Percentiles rank a stretch among this genome's conserved stretches.
phyloP scores from a whole-genome alignment of 23 tunicate genomes.

The Aplidium turbinatum region DNA sequence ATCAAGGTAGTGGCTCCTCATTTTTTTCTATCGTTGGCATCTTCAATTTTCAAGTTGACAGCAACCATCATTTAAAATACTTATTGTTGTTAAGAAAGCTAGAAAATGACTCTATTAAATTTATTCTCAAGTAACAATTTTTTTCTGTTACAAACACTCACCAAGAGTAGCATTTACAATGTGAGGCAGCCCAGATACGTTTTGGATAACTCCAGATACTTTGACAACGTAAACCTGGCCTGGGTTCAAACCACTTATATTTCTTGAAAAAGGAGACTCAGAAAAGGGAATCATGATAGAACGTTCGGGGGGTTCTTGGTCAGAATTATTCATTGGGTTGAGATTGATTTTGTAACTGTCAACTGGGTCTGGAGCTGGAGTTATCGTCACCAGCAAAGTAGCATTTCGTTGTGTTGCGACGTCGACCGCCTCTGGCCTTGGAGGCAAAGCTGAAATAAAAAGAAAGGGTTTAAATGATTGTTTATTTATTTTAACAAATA shows the following conservation, averaged over 20 bases:
- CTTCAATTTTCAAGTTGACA: no score
- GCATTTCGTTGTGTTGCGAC: background rate
- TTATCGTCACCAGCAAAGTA: background rate
- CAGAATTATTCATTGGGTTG: background rate
- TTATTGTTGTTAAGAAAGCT: no score
- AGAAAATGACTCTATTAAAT: no score
- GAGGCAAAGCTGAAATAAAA: background rate
- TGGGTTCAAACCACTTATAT: background rate
- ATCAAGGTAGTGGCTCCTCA: no score
- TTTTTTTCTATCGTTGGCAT: no score
- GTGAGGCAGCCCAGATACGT: background rate
- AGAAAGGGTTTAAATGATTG: background rate
- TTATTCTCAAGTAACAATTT: no score
- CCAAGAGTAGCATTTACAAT: conserved; percentile 17
- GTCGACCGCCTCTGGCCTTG: background rate
- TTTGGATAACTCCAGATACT: background rate
- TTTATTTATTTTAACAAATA: background rate
- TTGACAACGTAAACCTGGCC: conserved; percentile 13
- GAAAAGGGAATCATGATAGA: background rate
- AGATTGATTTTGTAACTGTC: background rate
- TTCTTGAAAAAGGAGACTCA: background rate
- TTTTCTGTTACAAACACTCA: no score
- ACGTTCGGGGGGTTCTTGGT: background rate
- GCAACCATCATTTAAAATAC: no score
- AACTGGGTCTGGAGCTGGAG: background rate